These are phyloP conservation scores for Rhizomys pruinosus DNA, from an alignment of 2,113 vertebrate species.

Conservation along the genomic window DNA sequence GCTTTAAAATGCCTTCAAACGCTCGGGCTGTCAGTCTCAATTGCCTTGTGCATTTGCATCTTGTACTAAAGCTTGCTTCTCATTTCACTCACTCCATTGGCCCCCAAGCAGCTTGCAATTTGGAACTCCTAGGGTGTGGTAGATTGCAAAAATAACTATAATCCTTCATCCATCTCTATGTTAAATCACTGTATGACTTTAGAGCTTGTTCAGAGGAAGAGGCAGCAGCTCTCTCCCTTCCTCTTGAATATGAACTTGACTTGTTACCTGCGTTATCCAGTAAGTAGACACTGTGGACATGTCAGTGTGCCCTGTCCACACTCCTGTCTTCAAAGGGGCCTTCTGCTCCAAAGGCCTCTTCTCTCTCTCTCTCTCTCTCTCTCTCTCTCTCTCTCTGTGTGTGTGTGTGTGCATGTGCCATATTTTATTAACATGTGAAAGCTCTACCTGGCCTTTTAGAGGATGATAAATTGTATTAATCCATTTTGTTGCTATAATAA, in stretches of 20 bases:
- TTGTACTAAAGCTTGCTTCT: neutral
- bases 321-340: neutral
- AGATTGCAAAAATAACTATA: slow-evolving; percentile 31
- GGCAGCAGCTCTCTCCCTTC: neutral
- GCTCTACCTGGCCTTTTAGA: neutral
- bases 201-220: neutral
- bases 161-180: neutral
- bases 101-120: slow-evolving; percentile 28
- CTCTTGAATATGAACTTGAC: slow-evolving; percentile 38
- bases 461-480: neutral
- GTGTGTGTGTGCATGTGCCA: neutral
- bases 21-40: neutral
- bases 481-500: neutral
- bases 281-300: neutral
- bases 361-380: neutral
- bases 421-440: neutral
- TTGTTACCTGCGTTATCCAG: neutral
- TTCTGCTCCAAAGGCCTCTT: neutral
- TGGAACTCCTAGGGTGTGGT: slow-evolving; percentile 30
- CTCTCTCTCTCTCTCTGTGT: neutral
- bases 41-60: slow-evolving; percentile 42
- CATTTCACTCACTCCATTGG: neutral
- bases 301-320: neutral
- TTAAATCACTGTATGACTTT: neutral
- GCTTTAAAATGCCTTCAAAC: slow-evolving; percentile 39